Percentiles rank a stretch among this genome's conserved stretches.
Evolutionary conservation across 2,113 vertebrate species (phyloP).

Genomic region (Rafetus swinhoei): DNA sequence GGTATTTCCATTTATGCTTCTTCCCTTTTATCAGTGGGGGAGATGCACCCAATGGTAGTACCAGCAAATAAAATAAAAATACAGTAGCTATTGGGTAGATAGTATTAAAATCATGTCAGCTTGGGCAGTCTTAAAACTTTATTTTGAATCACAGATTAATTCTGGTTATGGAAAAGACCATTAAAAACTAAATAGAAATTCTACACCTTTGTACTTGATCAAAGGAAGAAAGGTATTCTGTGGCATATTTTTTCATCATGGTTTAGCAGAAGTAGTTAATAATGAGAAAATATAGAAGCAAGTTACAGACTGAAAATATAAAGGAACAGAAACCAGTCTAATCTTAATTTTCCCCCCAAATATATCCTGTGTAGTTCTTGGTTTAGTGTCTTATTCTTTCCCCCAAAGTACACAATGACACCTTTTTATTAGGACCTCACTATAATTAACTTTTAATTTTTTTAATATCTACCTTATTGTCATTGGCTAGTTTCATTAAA

Average conservation of each 20-base stretch:
- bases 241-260: background rate
- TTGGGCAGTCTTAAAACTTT: background rate
- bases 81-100: background rate
- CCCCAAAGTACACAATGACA: background rate
- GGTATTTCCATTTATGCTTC: rapidly evolving
- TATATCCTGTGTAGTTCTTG: background rate
- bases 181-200: background rate
- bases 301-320: background rate
- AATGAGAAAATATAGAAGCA: background rate
- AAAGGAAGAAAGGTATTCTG: background rate
- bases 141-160: background rate
- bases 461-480: background rate
- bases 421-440: background rate
- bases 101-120: background rate
- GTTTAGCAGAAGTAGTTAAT: background rate
- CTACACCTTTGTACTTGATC: background rate
- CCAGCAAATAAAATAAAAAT: no score
- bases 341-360: background rate
- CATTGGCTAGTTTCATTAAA: background rate
- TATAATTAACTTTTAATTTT: background rate
- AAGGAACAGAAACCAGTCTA: background rate
- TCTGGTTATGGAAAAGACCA: background rate
- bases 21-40: background rate
- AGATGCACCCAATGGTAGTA: background rate
- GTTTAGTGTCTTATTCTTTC: background rate